Conservation (phyloP, 2,888 invertebrate species). For the Agelastica alni region DNA sequence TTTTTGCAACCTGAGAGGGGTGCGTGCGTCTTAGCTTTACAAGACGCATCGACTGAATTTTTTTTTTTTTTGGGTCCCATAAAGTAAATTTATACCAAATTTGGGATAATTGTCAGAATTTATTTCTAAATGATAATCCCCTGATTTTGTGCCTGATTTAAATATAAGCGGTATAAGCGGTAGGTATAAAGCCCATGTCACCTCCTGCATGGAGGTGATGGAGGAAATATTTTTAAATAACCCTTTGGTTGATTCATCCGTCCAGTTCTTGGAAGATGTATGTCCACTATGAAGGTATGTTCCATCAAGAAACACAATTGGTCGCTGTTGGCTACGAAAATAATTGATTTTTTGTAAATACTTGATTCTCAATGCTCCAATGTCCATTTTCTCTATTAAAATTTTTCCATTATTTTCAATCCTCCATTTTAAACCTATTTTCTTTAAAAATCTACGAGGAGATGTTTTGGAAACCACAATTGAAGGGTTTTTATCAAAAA, state of each 20-base stretch:
- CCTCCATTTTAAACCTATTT: background rate
- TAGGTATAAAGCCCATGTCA: background rate
- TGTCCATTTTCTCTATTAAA: background rate
- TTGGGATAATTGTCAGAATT: too few species aligned
- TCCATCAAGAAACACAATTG: conserved; percentile 1
- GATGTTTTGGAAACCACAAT: too few species aligned
- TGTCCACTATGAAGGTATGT: conserved; percentile 9
- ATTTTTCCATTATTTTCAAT: background rate
- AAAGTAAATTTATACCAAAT: too few species aligned
- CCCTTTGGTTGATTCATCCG: conserved; percentile 2
- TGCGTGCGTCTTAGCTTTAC: too few species aligned
- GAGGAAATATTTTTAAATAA: background rate
- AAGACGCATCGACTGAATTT: too few species aligned
- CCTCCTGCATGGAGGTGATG: background rate
- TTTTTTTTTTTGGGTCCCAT: too few species aligned
- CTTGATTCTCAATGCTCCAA: background rate
- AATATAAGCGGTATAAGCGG: background rate
- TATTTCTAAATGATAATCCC: background rate
- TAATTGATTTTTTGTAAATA: conserved; percentile 2
- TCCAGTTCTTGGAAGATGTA: conserved; percentile 4
- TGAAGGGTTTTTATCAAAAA: too few species aligned
- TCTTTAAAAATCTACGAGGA: too few species aligned
- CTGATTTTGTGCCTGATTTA: background rate
- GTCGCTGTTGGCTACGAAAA: conserved; percentile 5
- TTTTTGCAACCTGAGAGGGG: too few species aligned